Conservation (phyloP, 2,888 invertebrate genomes). For the Polydesmus complanatus region DNA sequence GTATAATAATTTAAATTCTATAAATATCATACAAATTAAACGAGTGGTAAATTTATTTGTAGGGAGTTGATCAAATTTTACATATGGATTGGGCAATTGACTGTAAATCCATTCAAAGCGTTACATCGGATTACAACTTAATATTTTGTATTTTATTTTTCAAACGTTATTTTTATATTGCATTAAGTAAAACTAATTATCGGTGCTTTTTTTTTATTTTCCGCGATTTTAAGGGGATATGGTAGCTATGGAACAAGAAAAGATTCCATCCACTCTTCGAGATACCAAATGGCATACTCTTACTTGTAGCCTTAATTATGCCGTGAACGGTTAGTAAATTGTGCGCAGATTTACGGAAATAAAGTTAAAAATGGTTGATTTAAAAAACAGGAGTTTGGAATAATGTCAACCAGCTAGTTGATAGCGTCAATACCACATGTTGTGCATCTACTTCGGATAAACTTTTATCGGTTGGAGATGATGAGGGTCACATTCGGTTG, state of each 20-base stretch:
- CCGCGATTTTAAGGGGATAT: conserved; percentile 72
- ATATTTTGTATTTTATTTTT: conserved; percentile 57
- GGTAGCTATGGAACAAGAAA: conserved; percentile 71
- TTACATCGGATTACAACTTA: conserved; percentile 76
- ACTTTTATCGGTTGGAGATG: conserved; percentile 67
- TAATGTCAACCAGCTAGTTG: conserved; percentile 72
- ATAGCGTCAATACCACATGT: conserved; percentile 64
- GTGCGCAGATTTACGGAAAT: too few relatives aligned
- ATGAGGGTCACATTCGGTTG: conserved; percentile 71
- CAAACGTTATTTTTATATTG: background rate
- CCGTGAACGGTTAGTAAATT: conserved; percentile 54
- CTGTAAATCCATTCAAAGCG: conserved; percentile 72
- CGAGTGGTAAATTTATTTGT: too few relatives aligned
- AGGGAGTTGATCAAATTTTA: conserved; percentile 47
- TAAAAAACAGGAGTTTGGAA: conserved; percentile 72
- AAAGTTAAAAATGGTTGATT: background rate
- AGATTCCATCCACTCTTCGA: conserved; percentile 77
- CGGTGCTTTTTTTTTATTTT: background rate
- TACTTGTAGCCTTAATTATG: conserved; percentile 72
- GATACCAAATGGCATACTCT: conserved; percentile 80
- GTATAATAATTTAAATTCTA: conserved; percentile 19
- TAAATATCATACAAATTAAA: background rate
- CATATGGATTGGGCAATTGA: conserved; percentile 87
- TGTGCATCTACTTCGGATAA: conserved; percentile 72
- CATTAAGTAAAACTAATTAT: background rate